Percentiles rank a stretch among this genome's conserved stretches.
phyloP scores from a whole-genome alignment of 2,113 vertebrate species.

The Hemichromis elongatus region DNA sequence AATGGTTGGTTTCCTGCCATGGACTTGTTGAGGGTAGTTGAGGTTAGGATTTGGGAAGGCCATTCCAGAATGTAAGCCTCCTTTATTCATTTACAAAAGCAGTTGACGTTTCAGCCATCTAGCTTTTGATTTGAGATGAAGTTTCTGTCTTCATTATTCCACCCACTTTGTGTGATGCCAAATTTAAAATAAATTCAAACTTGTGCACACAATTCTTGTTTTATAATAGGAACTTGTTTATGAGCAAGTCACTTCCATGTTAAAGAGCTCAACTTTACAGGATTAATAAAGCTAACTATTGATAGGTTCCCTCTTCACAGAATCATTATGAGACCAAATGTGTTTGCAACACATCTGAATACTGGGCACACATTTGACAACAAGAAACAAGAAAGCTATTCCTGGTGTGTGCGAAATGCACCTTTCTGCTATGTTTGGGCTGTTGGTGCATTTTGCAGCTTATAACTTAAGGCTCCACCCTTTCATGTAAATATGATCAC shows the following conservation, averaged over 20 bases:
- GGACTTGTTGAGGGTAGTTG: rapidly evolving
- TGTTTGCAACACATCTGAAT: background rate
- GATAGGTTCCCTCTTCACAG: background rate
- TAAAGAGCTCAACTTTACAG: background rate
- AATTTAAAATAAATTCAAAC: background rate
- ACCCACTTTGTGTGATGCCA: background rate
- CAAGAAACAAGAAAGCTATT: too few species aligned
- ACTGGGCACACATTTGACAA: background rate
- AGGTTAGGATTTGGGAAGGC: background rate
- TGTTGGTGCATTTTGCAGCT: background rate
- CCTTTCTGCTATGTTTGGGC: background rate
- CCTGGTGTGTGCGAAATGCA: background rate
- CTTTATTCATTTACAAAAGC: background rate
- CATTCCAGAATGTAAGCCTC: background rate
- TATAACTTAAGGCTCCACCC: background rate
- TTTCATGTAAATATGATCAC: background rate
- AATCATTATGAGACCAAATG: background rate
- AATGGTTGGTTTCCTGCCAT: background rate
- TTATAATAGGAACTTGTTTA: background rate
- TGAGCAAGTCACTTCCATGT: background rate
- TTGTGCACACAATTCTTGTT: rapidly evolving
- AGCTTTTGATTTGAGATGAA: background rate
- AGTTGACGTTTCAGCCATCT: background rate
- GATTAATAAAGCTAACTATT: background rate
- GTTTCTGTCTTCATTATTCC: background rate